Evolutionary conservation across 1,140 invertebrate species (phyloP), one percentile per base, ranked within the genome.

Genomic region (Formica selysi): DNA sequence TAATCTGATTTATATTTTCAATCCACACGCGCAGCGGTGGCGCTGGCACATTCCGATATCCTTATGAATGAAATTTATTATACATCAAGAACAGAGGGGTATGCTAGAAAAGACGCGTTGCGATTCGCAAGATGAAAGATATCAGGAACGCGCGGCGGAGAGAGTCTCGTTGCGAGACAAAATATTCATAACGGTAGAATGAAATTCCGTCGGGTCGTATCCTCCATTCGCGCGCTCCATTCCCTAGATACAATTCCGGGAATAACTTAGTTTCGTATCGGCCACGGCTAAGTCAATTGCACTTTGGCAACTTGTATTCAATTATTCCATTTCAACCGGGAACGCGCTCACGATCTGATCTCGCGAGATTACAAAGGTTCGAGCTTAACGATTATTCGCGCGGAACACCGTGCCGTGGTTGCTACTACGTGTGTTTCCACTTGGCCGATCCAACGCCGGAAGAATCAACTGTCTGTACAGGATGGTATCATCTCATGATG

Each of bases 271-370:
- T 78, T 85, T 85, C 73, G 71, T 85, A 85, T 85, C 81, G 73
- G 81, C 57, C 59, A 44, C 74, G 59, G 74, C 81, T 85, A 85
- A 85, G 81, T 85, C 73, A 78, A 85, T 78, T 78, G 81, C 74
- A 85, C 81, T 85, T 85, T 65, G 81, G 81, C 81, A 87, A 87
- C 81, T 87, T 87, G 81, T 85, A 85, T 86, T 86, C 81, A 87
- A 85, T 87, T 87, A 87, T 87, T 87, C 86, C 81, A 87, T 87
- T 87, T 87, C 71, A 65, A 78, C 59, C 74, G 73, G 73, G 68
- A 84, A 76, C 48, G 68, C 59, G 59, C 73, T 78, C 73, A 78
- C 59, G 73, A 64, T 61, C 59, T 78, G 81, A 78, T 83, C 73
- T 85, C 81, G 74, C 74, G 74, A 85, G 73, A 78, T 76, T 85